Conservation (phyloP, 2,113 vertebrate species). For the Prietella phreatophila region DNA sequence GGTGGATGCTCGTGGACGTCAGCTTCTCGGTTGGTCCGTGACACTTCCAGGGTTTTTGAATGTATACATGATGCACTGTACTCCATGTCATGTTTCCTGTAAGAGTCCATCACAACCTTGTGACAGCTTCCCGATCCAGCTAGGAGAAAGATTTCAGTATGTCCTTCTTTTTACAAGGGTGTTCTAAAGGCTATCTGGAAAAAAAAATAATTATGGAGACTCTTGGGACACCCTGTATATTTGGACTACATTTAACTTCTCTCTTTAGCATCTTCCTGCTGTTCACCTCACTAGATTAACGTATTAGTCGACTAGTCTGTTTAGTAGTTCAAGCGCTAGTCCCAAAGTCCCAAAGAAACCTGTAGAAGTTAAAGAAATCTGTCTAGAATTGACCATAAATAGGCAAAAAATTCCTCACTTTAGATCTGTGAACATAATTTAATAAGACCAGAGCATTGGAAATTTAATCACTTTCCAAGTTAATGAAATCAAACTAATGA, state of each 20-base stretch:
- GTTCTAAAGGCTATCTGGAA: no score
- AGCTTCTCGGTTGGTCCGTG: no score
- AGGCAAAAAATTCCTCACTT: neutral
- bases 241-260: neutral
- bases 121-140: no score
- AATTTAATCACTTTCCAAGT: neutral
- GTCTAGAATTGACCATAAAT: constrained; percentile 13
- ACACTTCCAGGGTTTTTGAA: no score
- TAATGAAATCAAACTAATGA: neutral
- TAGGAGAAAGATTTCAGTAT: no score
- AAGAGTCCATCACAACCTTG: no score
- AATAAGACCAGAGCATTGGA: neutral
- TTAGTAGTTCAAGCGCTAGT: neutral
- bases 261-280: neutral
- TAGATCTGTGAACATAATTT: neutral
- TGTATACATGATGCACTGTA: no score
- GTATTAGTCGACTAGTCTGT: neutral
- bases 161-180: no score
- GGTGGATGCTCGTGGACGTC: no score
- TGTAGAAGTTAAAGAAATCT: neutral
- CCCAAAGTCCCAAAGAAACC: neutral
- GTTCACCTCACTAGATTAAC: neutral
- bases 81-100: no score
- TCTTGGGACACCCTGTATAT: neutral
- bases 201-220: no score